Base-by-base conservation (phyloP, 2,797 vertebrate species). In the Pipistrellus pipistrellus region DNA sequence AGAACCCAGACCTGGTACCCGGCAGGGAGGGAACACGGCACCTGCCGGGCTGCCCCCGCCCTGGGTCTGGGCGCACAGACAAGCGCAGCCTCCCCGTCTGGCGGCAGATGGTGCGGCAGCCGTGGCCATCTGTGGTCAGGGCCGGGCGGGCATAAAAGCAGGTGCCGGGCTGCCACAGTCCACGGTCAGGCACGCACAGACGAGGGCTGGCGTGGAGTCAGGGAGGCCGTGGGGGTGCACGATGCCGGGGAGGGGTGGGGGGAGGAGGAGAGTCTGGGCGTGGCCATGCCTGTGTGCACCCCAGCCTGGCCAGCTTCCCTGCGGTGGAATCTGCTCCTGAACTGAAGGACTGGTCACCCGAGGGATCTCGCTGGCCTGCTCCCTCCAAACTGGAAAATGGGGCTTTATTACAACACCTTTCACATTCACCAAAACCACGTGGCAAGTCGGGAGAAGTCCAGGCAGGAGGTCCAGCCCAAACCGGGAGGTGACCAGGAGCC, bases 41-140 rank as follows among this genome's bases (percentile, higher is more conserved):
- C 1, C 3, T 0, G 0, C 2, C 0, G 9, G 15, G 21, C 5
- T 20, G 20, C 20, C 0, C 21, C 62, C 6, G 0, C 71, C 76
- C 14, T 2, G 8, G 72, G 62, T 3, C 41, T 9, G 44, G 68
- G 88, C 55, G 6, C 41, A 13, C 3, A 5, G 35, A 23, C 11
- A 3, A 15, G 3, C 21, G 5, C 5, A 0, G 38, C 76, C 76
- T 55, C 41, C 25, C 0, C 10, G 7, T 8, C 38, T 10, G 27
- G 3, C 62, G 8, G 32, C 21, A 20, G 51, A 23, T 4, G 0
- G 20, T 2, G 15, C 2, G 11, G 38, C 48, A 7, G 53, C 27
- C 46, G 1, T 1, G 8, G 27, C 32, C 1, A 1, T 30, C 77
- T 0, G 2, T 9, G 53, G 32, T 17, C 3, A 57, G 44, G 25